A percentile compares a stretch with the other conserved stretches of the same genome.
These are phyloP conservation scores for Mesoligia furuncula DNA, from an alignment of 2,888 invertebrate species.

Conservation along the genomic window DNA sequence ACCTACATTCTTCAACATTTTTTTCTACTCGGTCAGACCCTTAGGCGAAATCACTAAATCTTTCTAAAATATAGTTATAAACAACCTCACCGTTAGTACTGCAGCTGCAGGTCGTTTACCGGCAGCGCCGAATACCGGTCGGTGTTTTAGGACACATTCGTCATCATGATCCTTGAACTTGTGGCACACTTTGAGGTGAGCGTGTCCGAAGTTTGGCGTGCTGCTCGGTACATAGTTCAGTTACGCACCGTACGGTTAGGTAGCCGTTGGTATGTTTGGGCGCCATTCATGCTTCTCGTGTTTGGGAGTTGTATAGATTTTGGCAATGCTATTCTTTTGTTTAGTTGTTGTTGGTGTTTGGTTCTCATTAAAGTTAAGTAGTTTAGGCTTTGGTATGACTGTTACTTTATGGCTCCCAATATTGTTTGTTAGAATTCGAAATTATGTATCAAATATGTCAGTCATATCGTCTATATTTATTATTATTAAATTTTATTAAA, in stretches of 20 bases:
- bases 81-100: slow-evolving; percentile 33
- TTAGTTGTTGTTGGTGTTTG: not conserved
- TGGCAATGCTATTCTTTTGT: slow-evolving; percentile 1
- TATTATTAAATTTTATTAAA: not conserved
- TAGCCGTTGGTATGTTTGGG: slow-evolving; percentile 20
- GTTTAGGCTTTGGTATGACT: not conserved
- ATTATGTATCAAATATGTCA: not conserved
- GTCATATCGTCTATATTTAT: not conserved
- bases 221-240: slow-evolving; percentile 35
- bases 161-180: slow-evolving; percentile 77
- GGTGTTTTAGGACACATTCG: slow-evolving; percentile 66
- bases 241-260: slow-evolving; percentile 36
- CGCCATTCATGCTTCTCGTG: slow-evolving; percentile 44
- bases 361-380: slow-evolving; percentile 2
- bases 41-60: not conserved
- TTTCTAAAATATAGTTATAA: slow-evolving; percentile 28
- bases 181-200: slow-evolving; percentile 72
- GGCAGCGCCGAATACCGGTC: slow-evolving; percentile 60
- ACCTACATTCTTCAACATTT: not conserved
- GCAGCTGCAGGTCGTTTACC: slow-evolving; percentile 65
- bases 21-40: not conserved
- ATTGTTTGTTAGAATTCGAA: not conserved
- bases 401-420: not conserved
- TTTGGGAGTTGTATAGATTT: slow-evolving; percentile 5
- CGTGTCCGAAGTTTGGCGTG: slow-evolving; percentile 48